Evolutionary conservation across 1,140 invertebrate genomes (phyloP), one percentile per base, ranked within the genome.

Genomic region (Drosophila lacteicornis): DNA sequence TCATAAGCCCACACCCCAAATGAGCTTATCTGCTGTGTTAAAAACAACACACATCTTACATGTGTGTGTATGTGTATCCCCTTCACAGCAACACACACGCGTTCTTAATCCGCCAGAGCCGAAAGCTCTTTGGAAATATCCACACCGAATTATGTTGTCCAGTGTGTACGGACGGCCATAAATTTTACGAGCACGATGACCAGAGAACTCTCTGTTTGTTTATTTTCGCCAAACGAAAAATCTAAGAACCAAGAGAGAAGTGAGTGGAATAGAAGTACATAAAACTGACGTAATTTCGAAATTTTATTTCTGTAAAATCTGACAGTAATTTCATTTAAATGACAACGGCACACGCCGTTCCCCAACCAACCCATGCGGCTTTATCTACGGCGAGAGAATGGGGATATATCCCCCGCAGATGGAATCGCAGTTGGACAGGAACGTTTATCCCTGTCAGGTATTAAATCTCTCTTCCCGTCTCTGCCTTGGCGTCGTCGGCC

Each of bases 241-340:
- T 57, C 73, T 68, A 58, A 77, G 62, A 73, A 45, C 36, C 38
- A 12, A 30, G 13, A 43, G n/a, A 15, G 2, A 65, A 17, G 13
- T n/a, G 13, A 33, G 38, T 40, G 56, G 47, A 27, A 49, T 63
- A 70, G 58, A 62, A 84, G 83, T 84, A 84, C 83, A 88, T 87
- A 87, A 87, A 87, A 88, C 77, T 80, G 77, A 78, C 65, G 85
- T 70, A 87, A 87, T 87, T 87, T 83, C 76, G 68, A 78, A 78
- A 87, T 87, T 87, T 88, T 87, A 87, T 88, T 88, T 88, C 71
- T 80, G 73, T 84, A 87, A 87, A 87, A 87, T 87, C 83, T 88
- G 83, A 88, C 83, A 88, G 83, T 87, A 87, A 88, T 88, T 88
- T 88, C 84, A 88, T 88, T 87, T 84, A 84, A 87, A 87, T 87